These are phyloP conservation scores for Sinella curviseta DNA, from an alignment of 1,140 invertebrate genomes.

Conservation along the genomic window DNA sequence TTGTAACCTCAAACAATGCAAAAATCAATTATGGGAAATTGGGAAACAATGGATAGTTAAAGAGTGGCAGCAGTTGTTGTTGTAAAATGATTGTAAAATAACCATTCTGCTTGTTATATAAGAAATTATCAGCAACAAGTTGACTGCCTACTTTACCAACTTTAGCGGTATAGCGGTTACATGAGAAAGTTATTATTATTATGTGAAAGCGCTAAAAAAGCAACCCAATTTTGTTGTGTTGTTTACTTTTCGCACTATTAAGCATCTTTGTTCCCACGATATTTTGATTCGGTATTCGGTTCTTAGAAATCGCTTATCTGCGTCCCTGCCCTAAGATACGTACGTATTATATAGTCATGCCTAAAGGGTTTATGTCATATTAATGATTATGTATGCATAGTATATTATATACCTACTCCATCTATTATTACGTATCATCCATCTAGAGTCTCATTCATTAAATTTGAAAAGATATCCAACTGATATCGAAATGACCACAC, in stretches of 20 bases:
- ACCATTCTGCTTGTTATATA: not conserved
- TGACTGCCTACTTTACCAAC: too few species aligned
- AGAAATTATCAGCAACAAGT: not conserved
- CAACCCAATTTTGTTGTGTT: not conserved
- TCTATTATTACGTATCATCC: too few species aligned
- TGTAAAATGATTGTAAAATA: too few species aligned
- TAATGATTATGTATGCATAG: too few species aligned
- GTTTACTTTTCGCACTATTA: constrained; percentile 6
- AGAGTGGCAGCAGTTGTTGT: too few species aligned
- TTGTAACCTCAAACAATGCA: too few species aligned
- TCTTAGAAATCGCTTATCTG: not conserved
- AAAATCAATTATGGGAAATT: too few species aligned
- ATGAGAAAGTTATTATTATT: constrained; percentile 18
- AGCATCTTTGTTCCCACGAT: not conserved
- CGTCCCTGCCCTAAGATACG: not conserved
- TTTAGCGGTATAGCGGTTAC: not conserved
- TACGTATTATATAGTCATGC: not conserved
- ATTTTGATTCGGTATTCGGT: not conserved
- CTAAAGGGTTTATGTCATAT: not conserved
- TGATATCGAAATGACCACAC: too few species aligned
- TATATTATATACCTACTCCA: too few species aligned
- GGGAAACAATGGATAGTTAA: too few species aligned
- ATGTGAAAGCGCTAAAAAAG: constrained; percentile 18
- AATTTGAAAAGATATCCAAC: too few species aligned
- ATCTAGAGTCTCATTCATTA: too few species aligned